phyloP scores from a whole-genome alignment of 2,113 vertebrate genomes.

The Cyanoramphus novaezelandiae region DNA sequence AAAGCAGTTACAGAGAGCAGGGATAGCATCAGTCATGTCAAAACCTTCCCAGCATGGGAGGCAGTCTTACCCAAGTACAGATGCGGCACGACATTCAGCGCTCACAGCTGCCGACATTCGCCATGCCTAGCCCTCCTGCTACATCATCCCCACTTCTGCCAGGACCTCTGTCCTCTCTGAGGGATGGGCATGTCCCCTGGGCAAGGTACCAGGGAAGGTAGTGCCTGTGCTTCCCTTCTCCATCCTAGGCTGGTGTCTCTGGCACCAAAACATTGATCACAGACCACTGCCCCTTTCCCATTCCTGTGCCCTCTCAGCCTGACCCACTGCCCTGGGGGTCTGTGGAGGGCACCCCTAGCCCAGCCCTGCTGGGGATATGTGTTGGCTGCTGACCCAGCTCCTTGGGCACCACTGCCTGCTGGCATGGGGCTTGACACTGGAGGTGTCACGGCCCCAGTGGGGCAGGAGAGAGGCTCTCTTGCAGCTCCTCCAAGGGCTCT shows the following conservation, averaged over 20 bases:
- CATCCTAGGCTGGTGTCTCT: background rate
- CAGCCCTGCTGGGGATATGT: fast-evolving
- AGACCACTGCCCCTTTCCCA: background rate
- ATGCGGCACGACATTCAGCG: background rate
- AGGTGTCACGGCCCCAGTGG: fast-evolving
- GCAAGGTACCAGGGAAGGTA: too few species aligned
- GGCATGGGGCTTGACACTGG: fast-evolving
- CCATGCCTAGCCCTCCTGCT: fast-evolving
- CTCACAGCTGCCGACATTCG: fast-evolving
- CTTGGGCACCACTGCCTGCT: background rate
- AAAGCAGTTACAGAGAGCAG: background rate
- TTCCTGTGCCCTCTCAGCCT: background rate
- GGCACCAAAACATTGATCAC: background rate
- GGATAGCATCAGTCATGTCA: background rate
- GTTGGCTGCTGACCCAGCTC: background rate
- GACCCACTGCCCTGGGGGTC: background rate
- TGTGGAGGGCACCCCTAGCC: background rate
- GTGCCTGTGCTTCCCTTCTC: background rate
- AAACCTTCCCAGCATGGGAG: fast-evolving
- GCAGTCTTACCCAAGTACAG: background rate
- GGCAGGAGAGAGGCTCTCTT: background rate
- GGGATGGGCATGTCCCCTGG: background rate
- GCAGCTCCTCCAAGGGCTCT: background rate
- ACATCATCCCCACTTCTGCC: fast-evolving
- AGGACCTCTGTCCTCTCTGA: background rate